Conservation (phyloP, 2,888 invertebrate genomes). For the Sarcophaga carnaria region DNA sequence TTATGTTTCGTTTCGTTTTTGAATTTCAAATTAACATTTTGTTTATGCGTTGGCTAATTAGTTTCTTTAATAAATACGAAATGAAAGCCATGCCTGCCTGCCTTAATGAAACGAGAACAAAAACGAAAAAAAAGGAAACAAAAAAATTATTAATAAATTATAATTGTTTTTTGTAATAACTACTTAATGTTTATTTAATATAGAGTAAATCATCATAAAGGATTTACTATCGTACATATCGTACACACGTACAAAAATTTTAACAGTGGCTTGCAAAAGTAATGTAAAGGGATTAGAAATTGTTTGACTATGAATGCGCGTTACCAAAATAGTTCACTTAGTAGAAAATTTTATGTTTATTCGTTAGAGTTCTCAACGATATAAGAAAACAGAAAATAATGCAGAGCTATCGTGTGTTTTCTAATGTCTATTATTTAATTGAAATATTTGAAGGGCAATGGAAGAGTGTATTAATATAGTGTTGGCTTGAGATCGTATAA, state of each 20-base stretch:
- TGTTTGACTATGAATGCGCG: too few species aligned
- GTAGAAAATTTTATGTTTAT: too few species aligned
- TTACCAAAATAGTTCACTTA: too few species aligned
- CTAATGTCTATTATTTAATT: too few species aligned
- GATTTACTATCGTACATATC: background rate
- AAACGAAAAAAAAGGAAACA: background rate
- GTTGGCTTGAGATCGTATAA: too few species aligned
- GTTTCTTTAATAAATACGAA: conserved; percentile 34
- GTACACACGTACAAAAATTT: background rate
- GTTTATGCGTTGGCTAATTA: conserved; percentile 45
- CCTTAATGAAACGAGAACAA: background rate
- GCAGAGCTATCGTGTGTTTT: too few species aligned
- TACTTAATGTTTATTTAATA: conserved; percentile 59
- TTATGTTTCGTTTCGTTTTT: conserved; percentile 16
- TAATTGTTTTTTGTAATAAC: conserved; percentile 51
- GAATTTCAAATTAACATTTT: conserved; percentile 44
- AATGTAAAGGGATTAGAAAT: background rate
- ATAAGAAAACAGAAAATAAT: too few species aligned
- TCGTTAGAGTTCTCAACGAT: too few species aligned
- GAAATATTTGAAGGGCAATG: too few species aligned
- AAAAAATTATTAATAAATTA: conserved; percentile 24
- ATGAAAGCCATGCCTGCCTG: background rate
- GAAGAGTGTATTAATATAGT: too few species aligned
- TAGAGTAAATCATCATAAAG: conserved; percentile 49
- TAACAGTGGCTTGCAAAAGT: background rate